Conservation (phyloP, 2,888 invertebrate species). For the Pemphredon lugubris region DNA sequence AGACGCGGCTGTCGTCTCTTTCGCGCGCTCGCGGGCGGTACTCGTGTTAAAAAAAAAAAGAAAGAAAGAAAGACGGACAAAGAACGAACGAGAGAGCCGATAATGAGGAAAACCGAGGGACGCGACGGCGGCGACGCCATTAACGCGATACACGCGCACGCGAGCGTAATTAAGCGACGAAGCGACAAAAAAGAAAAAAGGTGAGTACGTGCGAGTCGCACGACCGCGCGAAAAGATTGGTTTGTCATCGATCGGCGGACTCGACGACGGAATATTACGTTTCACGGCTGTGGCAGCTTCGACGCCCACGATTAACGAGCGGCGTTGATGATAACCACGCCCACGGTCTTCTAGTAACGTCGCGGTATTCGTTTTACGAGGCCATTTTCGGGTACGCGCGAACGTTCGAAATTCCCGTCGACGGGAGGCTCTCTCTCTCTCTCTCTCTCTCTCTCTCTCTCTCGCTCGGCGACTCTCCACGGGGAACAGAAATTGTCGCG, state of each 20-base stretch:
- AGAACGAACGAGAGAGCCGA: not conserved
- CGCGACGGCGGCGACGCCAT: slow-evolving; percentile 10
- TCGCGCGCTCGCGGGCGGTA: no score
- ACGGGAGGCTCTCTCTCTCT: no score
- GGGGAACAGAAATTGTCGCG: slow-evolving; percentile 39
- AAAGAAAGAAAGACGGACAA: not conserved
- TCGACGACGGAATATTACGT: slow-evolving; percentile 50
- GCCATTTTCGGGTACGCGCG: slow-evolving; percentile 54
- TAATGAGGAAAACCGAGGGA: not conserved
- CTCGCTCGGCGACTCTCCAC: slow-evolving; percentile 25
- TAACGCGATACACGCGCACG: slow-evolving; percentile 16
- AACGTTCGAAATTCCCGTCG: slow-evolving; percentile 56
- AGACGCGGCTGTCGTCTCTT: no score
- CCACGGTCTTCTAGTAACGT: slow-evolving; percentile 46
- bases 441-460: no score
- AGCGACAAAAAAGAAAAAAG: not conserved
- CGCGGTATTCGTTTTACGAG: slow-evolving; percentile 60
- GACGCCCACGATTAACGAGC: slow-evolving; percentile 65
- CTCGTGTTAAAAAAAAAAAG: not conserved
- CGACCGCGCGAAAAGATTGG: slow-evolving; percentile 66
- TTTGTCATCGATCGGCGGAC: slow-evolving; percentile 72
- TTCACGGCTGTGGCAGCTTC: slow-evolving; percentile 44
- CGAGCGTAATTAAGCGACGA: slow-evolving; percentile 32
- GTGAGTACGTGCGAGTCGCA: not conserved
- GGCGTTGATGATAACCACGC: slow-evolving; percentile 60